Conservation (phyloP, 2,888 invertebrate genomes). For the Eristalinus aeneus region DNA sequence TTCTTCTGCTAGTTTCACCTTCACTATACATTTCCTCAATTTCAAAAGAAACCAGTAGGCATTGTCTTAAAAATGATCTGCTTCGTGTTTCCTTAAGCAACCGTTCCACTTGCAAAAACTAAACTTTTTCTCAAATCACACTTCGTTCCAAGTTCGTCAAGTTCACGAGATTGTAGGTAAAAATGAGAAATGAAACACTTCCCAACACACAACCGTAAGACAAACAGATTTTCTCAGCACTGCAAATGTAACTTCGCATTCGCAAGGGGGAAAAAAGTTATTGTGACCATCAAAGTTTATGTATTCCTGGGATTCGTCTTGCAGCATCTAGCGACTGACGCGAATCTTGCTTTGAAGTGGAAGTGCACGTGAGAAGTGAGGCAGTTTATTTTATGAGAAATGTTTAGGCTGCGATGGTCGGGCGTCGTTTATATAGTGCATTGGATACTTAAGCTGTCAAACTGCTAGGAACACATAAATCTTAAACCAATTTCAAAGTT, state of each 20-base stretch:
- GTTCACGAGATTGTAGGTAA: neutral
- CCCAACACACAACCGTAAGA: too few relatives aligned
- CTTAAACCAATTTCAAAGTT: neutral
- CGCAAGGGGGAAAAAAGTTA: neutral
- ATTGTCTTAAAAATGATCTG: neutral
- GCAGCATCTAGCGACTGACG: neutral
- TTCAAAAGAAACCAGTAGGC: too few relatives aligned
- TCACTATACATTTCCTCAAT: too few relatives aligned
- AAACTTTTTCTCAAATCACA: too few relatives aligned
- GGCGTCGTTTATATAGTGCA: neutral
- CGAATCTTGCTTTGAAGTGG: neutral
- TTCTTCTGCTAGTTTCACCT: too few relatives aligned
- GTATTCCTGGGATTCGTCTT: neutral
- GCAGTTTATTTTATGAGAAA: neutral
- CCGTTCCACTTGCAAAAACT: too few relatives aligned
- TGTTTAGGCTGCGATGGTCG: neutral
- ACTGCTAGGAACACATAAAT: neutral
- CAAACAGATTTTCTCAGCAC: neutral
- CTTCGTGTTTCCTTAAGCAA: too few relatives aligned
- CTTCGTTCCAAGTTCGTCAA: neutral
- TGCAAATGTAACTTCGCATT: neutral
- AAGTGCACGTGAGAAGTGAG: neutral
- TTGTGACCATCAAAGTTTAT: neutral
- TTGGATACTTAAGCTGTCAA: neutral
- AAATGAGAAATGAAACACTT: neutral